Evolutionary conservation across 1,140 invertebrate genomes (phyloP), one percentile per base, ranked within the genome.

Genomic region (Galleria mellonella): DNA sequence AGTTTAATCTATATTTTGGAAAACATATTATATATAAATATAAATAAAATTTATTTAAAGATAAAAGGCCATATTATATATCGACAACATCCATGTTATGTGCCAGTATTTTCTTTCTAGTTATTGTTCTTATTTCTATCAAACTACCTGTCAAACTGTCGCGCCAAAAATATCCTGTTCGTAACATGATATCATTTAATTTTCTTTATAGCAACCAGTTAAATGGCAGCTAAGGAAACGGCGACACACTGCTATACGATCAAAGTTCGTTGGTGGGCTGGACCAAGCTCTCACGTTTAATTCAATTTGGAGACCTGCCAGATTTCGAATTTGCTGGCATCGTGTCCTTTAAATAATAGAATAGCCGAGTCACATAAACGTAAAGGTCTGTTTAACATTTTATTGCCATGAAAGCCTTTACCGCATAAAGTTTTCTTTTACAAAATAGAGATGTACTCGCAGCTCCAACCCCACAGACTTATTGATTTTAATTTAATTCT

Each of bases 341-440:
- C 68, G 45, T 67, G 67, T 72, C 63, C 60, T 62, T 64, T 75
- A 73, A 75, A 75, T 75, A 74, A 74, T 73, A 75, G 65, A 75
- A 73, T 62, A 73, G 56, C 52, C 52, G 49, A 62, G 49, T 63
- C 55, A 58, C 55, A 59, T 67, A 62, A 62, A 62, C 57, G 47
- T 48, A 62, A 46, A 36, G 56, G 44, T 52, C 56, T 52, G 53
- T 46, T 66, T 62, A 59, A 66, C 49, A 61, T 60, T 68, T 62
- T 52, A 58, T 45, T 59, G 17, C 17, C 17, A 53, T 55, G 40
- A 52, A 51, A 51, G 51, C 45, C 45, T 56, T 46, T 51, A 41
- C 49, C 38, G 35, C 38, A 37, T 42, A 43, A 54, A 46, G 42
- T 23, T 23, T 23, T 23, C 17, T 23, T 23, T 23, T 23, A 23